These are phyloP conservation scores for Himalopsyche japonica DNA, from an alignment of 2,888 invertebrate species.

Conservation along the genomic window DNA sequence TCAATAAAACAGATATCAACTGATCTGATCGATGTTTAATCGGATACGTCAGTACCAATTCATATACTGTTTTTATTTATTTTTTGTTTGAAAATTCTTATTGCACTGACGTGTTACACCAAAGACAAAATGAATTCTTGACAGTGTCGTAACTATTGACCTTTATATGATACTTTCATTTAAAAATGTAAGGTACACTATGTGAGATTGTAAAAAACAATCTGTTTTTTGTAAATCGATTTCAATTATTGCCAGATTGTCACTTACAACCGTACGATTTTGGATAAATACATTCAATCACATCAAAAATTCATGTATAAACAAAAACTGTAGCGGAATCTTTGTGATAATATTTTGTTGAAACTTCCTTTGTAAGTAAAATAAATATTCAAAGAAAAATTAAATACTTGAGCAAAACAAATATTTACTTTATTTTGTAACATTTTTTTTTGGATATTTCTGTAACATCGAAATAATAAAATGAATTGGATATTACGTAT, in stretches of 20 bases:
- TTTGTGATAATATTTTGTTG: too few relatives aligned
- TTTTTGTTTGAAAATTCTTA: neutral
- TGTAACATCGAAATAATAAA: too few relatives aligned
- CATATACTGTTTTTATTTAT: neutral
- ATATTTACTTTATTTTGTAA: too few relatives aligned
- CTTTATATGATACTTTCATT: neutral
- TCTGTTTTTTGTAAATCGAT: neutral
- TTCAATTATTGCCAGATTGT: neutral
- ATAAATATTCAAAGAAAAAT: too few relatives aligned
- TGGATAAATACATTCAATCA: neutral
- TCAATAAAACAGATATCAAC: too few relatives aligned
- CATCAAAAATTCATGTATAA: neutral
- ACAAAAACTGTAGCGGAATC: too few relatives aligned
- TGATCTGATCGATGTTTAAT: too few relatives aligned
- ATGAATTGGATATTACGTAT: too few relatives aligned
- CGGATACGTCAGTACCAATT: too few relatives aligned
- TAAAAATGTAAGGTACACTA: neutral
- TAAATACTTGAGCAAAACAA: too few relatives aligned
- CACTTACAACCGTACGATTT: neutral
- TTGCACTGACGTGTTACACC: neutral
- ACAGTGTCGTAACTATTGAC: neutral
- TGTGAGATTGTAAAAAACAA: neutral
- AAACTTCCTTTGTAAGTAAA: too few relatives aligned
- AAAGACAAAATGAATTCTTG: neutral
- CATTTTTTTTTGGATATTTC: too few relatives aligned